Evolutionary conservation across 30 jellyfish, hydroid and myxozoan species (phyloP), one percentile per base, ranked within the genome.

Genomic region (Phacellophora camtschatica): DNA sequence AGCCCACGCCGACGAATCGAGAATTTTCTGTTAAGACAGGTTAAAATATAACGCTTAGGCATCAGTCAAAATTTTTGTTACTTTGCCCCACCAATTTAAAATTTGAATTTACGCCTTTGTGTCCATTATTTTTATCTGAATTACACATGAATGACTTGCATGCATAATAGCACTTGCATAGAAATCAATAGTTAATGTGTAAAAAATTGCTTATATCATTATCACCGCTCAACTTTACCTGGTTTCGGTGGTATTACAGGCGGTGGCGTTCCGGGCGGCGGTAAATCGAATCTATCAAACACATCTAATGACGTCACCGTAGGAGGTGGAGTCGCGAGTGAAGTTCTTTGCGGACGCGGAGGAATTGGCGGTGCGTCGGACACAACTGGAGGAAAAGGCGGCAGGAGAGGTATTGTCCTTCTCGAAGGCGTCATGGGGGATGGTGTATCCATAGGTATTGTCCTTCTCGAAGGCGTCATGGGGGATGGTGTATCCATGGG

Each of bases 181-280:
- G n/a, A n/a, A n/a, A n/a, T n/a, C n/a, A n/a, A n/a, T n/a, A n/a
- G n/a, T n/a, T n/a, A n/a, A n/a, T n/a, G n/a, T n/a, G n/a, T n/a
- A n/a, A n/a, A n/a, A n/a, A n/a, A n/a, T n/a, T n/a, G n/a, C n/a
- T n/a, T n/a, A n/a, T n/a, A n/a, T n/a, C n/a, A n/a, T 2, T 31
- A 3, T 48, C 34, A 80, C 54, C 73, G 74, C 16, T 67, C 91
- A 13, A 64, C 36, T 23, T 72, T 71, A 15, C 86, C 43, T 36
- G 95, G 95, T 49, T 77, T 87, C 15, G 96, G 96, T 23, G 96
- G 96, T 16, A 87, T 69, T 3, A 71, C 86, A 4, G 96, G 96
- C 27, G 96, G 96, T 56, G 88, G 96, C 32, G 92, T 72, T 12
- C 87, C 92, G 13, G 92, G 84, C 39, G 96, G 86, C 54, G 96